These are phyloP conservation scores for Rhipidura dahli DNA, from an alignment of 2,113 vertebrate species.

Conservation along the genomic window DNA sequence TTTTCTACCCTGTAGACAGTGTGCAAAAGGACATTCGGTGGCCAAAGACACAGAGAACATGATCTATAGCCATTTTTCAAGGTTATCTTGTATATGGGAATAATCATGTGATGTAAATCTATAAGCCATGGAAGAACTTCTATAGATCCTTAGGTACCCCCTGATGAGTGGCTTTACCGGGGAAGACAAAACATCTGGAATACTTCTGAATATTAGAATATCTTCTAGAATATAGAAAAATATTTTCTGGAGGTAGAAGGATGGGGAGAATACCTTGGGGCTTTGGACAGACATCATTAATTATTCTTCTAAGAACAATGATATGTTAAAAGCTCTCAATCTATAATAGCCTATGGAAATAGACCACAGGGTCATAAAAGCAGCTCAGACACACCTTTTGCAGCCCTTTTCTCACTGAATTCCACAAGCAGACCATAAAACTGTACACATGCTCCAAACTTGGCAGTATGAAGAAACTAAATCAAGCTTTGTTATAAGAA, in stretches of 20 bases:
- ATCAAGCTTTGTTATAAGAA: not conserved
- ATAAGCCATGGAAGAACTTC: not conserved
- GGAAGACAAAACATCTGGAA: not conserved
- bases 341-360: not conserved
- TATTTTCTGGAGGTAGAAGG: not conserved
- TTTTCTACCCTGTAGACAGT: not conserved
- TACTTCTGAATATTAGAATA: not conserved
- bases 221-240: not conserved
- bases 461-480: not conserved
- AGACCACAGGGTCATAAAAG: not conserved
- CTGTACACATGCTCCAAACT: not conserved
- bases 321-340: not conserved
- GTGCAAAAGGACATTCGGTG: not conserved
- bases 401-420: not conserved
- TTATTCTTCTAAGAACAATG: not conserved
- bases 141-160: not conserved
- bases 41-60: not conserved
- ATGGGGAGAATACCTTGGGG: not conserved
- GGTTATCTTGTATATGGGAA: not conserved
- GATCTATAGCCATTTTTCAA: not conserved
- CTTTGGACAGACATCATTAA: not conserved
- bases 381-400: not conserved
- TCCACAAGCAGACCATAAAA: not conserved
- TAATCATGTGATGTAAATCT: not conserved
- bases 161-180: not conserved